These are phyloP conservation scores for Murina feae DNA, from an alignment of 2,113 vertebrate genomes.

Conservation along the genomic window DNA sequence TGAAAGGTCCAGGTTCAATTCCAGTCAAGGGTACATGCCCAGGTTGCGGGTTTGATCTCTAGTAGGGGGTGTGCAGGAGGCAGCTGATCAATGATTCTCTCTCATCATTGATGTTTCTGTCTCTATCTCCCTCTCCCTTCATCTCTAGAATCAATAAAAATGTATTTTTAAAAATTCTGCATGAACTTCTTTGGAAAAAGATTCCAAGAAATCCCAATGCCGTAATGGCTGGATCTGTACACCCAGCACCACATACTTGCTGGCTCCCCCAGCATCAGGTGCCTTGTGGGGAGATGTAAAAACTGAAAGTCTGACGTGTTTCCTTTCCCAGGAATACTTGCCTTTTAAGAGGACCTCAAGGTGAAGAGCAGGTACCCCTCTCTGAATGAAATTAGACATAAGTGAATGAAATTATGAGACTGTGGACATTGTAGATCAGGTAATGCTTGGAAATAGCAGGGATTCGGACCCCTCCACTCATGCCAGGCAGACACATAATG, in stretches of 20 bases:
- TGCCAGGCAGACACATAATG: background rate
- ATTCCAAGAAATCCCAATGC: background rate
- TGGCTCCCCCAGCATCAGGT: background rate
- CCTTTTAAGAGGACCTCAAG: background rate
- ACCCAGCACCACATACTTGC: fast-evolving
- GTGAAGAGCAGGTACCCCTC: background rate
- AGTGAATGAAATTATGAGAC: background rate
- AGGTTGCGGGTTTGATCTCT: too few relatives aligned
- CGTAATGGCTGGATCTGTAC: fast-evolving
- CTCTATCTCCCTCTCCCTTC: background rate
- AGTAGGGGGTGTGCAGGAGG: too few relatives aligned
- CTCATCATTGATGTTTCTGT: background rate
- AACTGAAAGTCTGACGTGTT: background rate
- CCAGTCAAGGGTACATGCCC: too few relatives aligned
- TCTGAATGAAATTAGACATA: background rate
- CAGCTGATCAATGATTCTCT: background rate
- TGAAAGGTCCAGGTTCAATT: too few relatives aligned
- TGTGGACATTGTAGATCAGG: background rate
- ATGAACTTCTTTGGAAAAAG: background rate
- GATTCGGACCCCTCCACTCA: background rate
- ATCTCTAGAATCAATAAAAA: background rate
- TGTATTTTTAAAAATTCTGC: background rate
- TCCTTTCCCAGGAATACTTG: background rate
- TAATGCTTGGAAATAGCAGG: background rate
- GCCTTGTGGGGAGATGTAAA: background rate